Conservation (phyloP, 1,140 invertebrate species). For the Lethrus apterus region DNA sequence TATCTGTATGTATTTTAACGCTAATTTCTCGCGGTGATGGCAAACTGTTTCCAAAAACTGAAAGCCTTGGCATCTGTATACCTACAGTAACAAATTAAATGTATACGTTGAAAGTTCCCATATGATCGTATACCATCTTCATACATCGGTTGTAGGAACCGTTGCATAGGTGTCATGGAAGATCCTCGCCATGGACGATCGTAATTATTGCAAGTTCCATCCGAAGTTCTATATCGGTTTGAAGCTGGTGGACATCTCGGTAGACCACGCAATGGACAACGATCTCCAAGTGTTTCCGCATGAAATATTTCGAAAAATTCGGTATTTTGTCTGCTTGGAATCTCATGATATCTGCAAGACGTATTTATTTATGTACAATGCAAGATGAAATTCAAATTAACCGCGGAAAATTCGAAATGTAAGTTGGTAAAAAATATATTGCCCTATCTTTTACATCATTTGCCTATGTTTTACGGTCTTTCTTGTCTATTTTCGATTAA, state of each 20-base stretch:
- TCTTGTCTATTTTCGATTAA: too few species aligned
- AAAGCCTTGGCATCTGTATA: constrained; percentile 41
- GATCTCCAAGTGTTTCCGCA: constrained; percentile 37
- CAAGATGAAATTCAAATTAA: too few species aligned
- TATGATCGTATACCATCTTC: constrained; percentile 60
- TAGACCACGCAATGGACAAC: constrained; percentile 54
- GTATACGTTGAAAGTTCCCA: too few species aligned
- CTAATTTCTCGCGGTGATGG: constrained; percentile 64
- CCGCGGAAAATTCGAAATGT: too few species aligned
- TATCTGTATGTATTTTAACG: constrained; percentile 55
- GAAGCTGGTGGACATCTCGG: constrained; percentile 54
- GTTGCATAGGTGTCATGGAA: constrained; percentile 70
- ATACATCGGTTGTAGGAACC: constrained; percentile 76
- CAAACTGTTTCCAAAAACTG: constrained; percentile 40
- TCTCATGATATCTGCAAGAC: constrained; percentile 17
- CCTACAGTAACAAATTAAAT: constrained; percentile 18
- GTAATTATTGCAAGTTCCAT: constrained; percentile 83
- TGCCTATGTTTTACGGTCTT: too few species aligned
- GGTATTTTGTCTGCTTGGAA: constrained; percentile 17
- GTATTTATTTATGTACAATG: not conserved
- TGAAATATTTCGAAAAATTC: constrained; percentile 14
- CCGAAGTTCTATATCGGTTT: constrained; percentile 65
- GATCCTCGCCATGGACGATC: constrained; percentile 70
- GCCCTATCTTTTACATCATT: too few species aligned
- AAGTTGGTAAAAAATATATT: too few species aligned